Evolutionary conservation across 2,888 invertebrate genomes (phyloP), one percentile per base, ranked within the genome.

Genomic region (Athripsodes cinereus): DNA sequence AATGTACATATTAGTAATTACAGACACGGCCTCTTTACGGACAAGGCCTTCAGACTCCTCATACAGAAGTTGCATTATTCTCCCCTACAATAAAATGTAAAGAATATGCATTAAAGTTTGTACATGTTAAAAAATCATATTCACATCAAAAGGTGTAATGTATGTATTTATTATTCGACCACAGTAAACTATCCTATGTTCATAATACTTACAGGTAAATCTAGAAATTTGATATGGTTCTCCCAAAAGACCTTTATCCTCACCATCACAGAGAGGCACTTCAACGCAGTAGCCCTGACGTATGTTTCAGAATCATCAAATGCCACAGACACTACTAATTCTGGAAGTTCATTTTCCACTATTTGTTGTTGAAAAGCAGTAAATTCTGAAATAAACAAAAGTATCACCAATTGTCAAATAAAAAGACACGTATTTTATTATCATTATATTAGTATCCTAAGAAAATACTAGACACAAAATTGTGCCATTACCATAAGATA

Each of bases 31-130:
- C 71, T 90, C 89, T 59, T 83, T 83, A 47, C 91, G 79, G 0
- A 91, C 90, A 52, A 90, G 83, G 1, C 87, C 91, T 71, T 92
- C 91, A 56, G 82, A 84, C 67, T 88, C 90, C 52, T 81, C 76
- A 21, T 79, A 76, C 1, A 90, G 70, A 31, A 86, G 76, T 22
- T 72, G 68, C 26, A 88, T 72, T 53, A 85, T 73, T 64, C 76
- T 73, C 18, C 76, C 76, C 82, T 83, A n/a, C n/a, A n/a, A n/a
- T n/a, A 70, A 48, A 70, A 20, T 47, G 13, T 20, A 47, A 20
- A 18, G n/a, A n/a, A n/a, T n/a, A n/a, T n/a, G n/a, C n/a, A n/a
- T n/a, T n/a, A n/a, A n/a, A n/a, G n/a, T n/a, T n/a, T n/a, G n/a
- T n/a, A n/a, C n/a, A n/a, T n/a, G n/a, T n/a, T n/a, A n/a, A n/a